These are phyloP conservation scores for Phylloscopus trochiloides DNA, from an alignment of 2,113 vertebrate species.

Conservation along the genomic window DNA sequence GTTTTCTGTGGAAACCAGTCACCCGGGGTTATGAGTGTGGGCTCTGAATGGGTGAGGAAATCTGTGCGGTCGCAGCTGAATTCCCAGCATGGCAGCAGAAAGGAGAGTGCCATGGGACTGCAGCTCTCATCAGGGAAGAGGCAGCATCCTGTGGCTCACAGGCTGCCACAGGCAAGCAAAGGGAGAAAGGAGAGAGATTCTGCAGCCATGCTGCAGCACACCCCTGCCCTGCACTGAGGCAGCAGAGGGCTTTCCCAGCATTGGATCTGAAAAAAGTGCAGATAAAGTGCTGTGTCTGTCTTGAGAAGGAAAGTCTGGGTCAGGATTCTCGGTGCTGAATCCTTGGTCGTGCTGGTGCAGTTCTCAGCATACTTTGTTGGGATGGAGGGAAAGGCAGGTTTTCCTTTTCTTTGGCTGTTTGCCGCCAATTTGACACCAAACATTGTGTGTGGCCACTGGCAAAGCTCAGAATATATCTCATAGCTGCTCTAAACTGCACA, in stretches of 20 bases:
- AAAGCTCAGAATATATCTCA: neutral
- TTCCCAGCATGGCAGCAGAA: neutral
- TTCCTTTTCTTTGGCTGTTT: neutral
- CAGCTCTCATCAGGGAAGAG: neutral
- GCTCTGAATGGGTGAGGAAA: neutral
- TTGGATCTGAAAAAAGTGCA: neutral
- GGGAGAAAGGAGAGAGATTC: neutral
- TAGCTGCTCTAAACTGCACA: neutral
- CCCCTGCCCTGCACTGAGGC: neutral
- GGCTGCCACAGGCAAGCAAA: neutral
- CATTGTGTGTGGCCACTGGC: neutral
- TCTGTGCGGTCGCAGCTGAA: accelerated
- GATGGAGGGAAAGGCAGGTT: neutral
- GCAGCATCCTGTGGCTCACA: neutral
- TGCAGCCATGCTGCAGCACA: neutral
- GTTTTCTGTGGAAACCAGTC: neutral
- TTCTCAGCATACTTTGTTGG: neutral
- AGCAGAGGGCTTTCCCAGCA: neutral
- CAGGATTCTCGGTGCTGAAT: neutral
- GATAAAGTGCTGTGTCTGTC: neutral
- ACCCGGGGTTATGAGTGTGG: neutral
- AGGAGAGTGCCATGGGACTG: neutral
- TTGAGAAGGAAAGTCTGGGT: neutral
- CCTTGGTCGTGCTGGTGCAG: neutral
- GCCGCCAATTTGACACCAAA: neutral